Evolutionary conservation across 2,888 invertebrate genomes (phyloP), one percentile per base, ranked within the genome.

Genomic region (Drosophila demipolita): DNA sequence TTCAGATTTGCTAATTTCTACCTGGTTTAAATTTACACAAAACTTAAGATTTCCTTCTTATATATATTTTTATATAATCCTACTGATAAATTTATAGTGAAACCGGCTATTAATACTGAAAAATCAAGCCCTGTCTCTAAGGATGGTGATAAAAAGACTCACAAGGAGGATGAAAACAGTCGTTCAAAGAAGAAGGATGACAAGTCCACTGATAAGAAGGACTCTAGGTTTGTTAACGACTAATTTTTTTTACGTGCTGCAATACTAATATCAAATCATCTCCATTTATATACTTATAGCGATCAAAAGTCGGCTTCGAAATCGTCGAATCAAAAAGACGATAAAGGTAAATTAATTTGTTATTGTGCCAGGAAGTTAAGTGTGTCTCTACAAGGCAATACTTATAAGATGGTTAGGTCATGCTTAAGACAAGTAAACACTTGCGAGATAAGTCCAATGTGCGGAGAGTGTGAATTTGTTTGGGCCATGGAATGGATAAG

Each of bases 191-290:
- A 88, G 68, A 91, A 75, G 93, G 94, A 94, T 92, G 94, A 85
- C 90, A 94, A 91, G 77, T 75, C 91, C 63, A 93, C 94, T 73
- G 93, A 92, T 54, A 93, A 92, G 93, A 95, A 94, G 92, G 91
- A 95, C 84, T 93, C 94, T 93, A 94, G 94, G 94, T 94, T 93
- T 69, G 89, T 94, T 93, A 1, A 8, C 0, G 17, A 1, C 4
- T 26, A 15, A 8, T 6, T 38, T 38, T 3, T 7, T 2, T 8
- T 7, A 38, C 7, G 26, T 32, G 32, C 2, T 15, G 1, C 8
- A 8, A 20, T 33, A 42, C 45, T 66, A 66, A 73, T 63, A 3
- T 54, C 8, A 12, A 23, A 49, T 36, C n/a, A 52, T 17, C 35
- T 66, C 35, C 17, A 45, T 67, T 49, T 50, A 12, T 32, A 54